These are phyloP conservation scores for Osmoderma eremita DNA, from an alignment of 2,888 invertebrate genomes.

Conservation along the genomic window DNA sequence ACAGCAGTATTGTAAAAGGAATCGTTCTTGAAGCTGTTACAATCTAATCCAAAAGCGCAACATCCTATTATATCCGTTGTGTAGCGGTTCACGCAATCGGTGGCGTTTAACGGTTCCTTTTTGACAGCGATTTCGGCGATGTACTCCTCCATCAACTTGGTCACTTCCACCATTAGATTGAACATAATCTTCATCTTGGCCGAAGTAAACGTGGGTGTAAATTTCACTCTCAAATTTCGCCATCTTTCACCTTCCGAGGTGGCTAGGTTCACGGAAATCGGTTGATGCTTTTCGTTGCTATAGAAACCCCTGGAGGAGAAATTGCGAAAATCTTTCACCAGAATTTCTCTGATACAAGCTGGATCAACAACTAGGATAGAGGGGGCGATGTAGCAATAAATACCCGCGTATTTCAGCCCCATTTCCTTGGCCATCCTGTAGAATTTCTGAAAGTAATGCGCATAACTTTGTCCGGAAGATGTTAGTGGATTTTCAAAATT, in stretches of 20 bases:
- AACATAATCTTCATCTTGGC: slow-evolving; percentile 66
- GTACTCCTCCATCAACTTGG: slow-evolving; percentile 51
- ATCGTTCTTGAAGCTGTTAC: slow-evolving; percentile 54
- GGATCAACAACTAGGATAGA: slow-evolving; percentile 53
- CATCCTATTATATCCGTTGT: slow-evolving; percentile 61
- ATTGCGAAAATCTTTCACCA: slow-evolving; percentile 62
- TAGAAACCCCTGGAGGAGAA: slow-evolving; percentile 63
- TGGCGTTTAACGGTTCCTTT: slow-evolving; percentile 46
- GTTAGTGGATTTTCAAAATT: slow-evolving; percentile 28
- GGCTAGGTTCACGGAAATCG: slow-evolving; percentile 59
- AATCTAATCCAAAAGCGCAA: slow-evolving; percentile 60
- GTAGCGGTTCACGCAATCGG: slow-evolving; percentile 54
- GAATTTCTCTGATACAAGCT: slow-evolving; percentile 60
- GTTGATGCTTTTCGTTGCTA: slow-evolving; percentile 60
- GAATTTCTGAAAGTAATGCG: too few species aligned
- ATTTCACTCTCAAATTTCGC: slow-evolving; percentile 64
- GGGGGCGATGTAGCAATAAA: slow-evolving; percentile 40
- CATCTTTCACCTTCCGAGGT: slow-evolving; percentile 63
- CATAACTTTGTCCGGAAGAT: too few species aligned
- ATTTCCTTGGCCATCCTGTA: slow-evolving; percentile 33
- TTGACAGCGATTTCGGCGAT: slow-evolving; percentile 43
- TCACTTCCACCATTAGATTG: slow-evolving; percentile 60
- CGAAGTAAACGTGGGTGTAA: slow-evolving; percentile 66
- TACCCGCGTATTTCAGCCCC: slow-evolving; percentile 37
- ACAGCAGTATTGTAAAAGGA: too few species aligned